Percentiles rank a stretch among this genome's conserved stretches.
These are phyloP conservation scores for Drosophila melanocephala DNA, from an alignment of 2,888 invertebrate species.

Conservation along the genomic window DNA sequence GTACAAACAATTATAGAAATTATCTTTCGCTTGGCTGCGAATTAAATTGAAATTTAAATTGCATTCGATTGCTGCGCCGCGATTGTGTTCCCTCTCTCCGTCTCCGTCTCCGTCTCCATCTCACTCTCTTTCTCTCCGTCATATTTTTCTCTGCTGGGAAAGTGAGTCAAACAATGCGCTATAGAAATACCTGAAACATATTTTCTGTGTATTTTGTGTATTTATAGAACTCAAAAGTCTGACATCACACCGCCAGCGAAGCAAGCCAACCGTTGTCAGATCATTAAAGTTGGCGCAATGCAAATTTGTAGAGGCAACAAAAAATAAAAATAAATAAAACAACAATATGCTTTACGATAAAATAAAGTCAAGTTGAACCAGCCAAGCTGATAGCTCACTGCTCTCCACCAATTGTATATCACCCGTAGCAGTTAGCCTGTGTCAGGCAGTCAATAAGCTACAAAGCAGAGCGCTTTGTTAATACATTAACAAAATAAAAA, in stretches of 20 bases:
- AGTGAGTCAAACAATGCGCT: constrained; percentile 41
- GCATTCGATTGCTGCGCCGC: constrained; percentile 68
- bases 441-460: constrained; percentile 14
- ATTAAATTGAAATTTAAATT: constrained; percentile 82
- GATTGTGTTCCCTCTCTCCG: constrained; percentile 58
- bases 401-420: constrained; percentile 29
- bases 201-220: constrained; percentile 46
- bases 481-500: constrained; percentile 35
- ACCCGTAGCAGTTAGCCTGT: constrained; percentile 5
- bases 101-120: constrained; percentile 28
- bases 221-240: constrained; percentile 73
- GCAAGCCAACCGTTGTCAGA: constrained; percentile 64
- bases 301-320: constrained; percentile 46
- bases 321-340: constrained; percentile 35
- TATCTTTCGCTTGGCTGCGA: constrained; percentile 76
- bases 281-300: constrained; percentile 57
- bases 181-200: constrained; percentile 42
- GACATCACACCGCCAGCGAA: constrained; percentile 65
- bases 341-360: constrained; percentile 39
- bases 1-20: constrained; percentile 81
- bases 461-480: constrained; percentile 33
- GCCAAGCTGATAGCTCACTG: constrained; percentile 16
- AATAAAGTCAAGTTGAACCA: constrained; percentile 60
- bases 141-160: constrained; percentile 19
- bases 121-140: background rate